Evolutionary conservation across 2,113 vertebrate genomes (phyloP), one percentile per base, ranked within the genome.

Genomic region (Forbesichthys agassizii): DNA sequence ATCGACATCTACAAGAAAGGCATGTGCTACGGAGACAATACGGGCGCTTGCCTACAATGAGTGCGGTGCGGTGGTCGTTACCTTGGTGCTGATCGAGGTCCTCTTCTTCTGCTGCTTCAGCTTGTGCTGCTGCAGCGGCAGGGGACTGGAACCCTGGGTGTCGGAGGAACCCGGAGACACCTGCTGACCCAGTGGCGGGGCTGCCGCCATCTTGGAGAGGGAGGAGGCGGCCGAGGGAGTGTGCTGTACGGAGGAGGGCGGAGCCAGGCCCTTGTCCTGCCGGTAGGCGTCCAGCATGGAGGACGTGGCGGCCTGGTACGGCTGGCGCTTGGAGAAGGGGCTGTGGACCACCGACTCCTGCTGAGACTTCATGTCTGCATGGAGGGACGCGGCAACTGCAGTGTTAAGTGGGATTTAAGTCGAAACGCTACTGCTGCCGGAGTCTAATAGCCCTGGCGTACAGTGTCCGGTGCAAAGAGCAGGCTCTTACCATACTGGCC

Each of bases 61-160:
- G 7, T 42, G 36, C 4, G 36, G 36, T 42, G 36, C 20, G 3
- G 3, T 20, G 9, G 10, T 4, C 4, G 18, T 20, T 83, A 97
- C 97, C 95, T 99, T 99, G 27, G 95, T 96, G 71, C 94, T 93
- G 70, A 99, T 94, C 0, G 97, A 95, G 0, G 95, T 86, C 80
- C 96, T 98, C 77, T 99, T 99, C 92, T 96, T 99, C 61, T 97
- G 97, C 76, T 95, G 95, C 83, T 97, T 98, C 58, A 98, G 92
- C 86, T 98, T 98, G 82, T 98, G 97, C 90, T 99, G 97, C 90
- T 98, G 96, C 36, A 96, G 90, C 0, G 96, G 96, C 76, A 98
- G 94, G n/a, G 97, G 96, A 84, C 96, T 98, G n/a, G 94, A 95
- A 54, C 95, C 95, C 64, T 97, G 97, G 88, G 94, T 94, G 77